Evolutionary conservation across 2,888 invertebrate species (phyloP).

Genomic region (Meliscaeva auricollis): DNA sequence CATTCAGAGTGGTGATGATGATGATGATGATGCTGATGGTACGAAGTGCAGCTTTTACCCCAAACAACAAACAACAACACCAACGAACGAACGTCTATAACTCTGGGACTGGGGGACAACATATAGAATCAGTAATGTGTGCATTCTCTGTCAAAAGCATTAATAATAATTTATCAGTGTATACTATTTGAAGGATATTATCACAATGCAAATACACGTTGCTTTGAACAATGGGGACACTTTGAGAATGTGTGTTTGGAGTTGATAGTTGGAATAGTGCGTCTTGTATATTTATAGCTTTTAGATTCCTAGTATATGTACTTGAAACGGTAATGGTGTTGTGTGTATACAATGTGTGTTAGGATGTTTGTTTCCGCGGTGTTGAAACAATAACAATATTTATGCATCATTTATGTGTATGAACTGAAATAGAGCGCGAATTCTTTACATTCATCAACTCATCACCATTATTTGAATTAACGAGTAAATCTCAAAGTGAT

Average conservation of each 20-base stretch:
- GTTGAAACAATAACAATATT: slow-evolving; percentile 63
- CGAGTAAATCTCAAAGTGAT: too few species aligned
- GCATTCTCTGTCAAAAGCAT: slow-evolving; percentile 73
- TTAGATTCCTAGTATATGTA: background rate
- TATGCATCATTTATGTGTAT: slow-evolving; percentile 29
- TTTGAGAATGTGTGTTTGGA: slow-evolving; percentile 19
- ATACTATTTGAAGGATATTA: slow-evolving; percentile 58
- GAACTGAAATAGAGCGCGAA: slow-evolving; percentile 17
- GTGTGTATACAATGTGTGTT: too few species aligned
- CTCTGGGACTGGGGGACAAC: background rate
- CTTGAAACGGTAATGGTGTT: background rate
- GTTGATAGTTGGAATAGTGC: slow-evolving; percentile 25
- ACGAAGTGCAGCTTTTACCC: slow-evolving; percentile 4
- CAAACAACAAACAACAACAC: background rate
- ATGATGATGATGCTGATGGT: slow-evolving; percentile 26
- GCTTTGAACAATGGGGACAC: slow-evolving; percentile 7
- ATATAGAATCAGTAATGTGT: slow-evolving; percentile 43
- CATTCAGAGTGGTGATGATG: slow-evolving; percentile 60
- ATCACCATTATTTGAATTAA: too few species aligned
- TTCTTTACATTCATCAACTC: slow-evolving; percentile 27
- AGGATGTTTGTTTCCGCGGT: background rate
- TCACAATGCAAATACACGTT: slow-evolving; percentile 57
- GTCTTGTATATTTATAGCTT: slow-evolving; percentile 26
- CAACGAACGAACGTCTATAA: background rate
- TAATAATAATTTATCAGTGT: slow-evolving; percentile 72